A percentile compares a stretch with the other conserved stretches of the same genome.
phyloP scores from a whole-genome alignment of 2,113 vertebrate species.

The Hippocampus barbouri region DNA sequence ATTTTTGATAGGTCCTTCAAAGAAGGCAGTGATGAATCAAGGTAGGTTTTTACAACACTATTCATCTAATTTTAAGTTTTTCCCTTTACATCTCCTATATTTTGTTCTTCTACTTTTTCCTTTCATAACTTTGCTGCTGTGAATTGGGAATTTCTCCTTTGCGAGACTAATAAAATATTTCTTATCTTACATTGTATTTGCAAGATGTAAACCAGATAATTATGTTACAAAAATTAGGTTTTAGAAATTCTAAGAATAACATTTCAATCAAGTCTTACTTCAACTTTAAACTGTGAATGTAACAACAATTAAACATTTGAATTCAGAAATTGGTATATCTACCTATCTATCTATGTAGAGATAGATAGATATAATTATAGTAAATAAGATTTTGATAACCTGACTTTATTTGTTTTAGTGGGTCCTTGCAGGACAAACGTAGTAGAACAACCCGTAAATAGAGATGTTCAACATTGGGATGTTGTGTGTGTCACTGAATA shows the following conservation, averaged over 20 bases:
- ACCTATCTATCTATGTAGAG: too few relatives aligned
- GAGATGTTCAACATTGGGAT: not conserved
- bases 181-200: not conserved
- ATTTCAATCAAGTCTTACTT: not conserved
- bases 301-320: not conserved
- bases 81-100: not conserved
- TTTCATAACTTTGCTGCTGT: too few relatives aligned
- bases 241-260: not conserved
- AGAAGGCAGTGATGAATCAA: conserved; percentile 21
- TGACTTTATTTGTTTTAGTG: not conserved
- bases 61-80: not conserved
- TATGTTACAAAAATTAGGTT: not conserved
- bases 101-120: too few relatives aligned
- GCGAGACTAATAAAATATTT: too few relatives aligned
- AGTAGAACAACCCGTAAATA: not conserved
- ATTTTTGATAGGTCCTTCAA: conserved; percentile 10
- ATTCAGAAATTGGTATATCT: not conserved
- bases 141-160: too few relatives aligned
- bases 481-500: not conserved
- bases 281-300: not conserved
- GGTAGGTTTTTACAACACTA: conserved; percentile 31
- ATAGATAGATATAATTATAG: not conserved
- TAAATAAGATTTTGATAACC: not conserved
- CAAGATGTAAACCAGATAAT: not conserved
- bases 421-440: not conserved